A percentile compares a stretch with the other conserved stretches of the same genome.
phyloP scores from a whole-genome alignment of 2,888 invertebrate species.

The Acleris cristana region DNA sequence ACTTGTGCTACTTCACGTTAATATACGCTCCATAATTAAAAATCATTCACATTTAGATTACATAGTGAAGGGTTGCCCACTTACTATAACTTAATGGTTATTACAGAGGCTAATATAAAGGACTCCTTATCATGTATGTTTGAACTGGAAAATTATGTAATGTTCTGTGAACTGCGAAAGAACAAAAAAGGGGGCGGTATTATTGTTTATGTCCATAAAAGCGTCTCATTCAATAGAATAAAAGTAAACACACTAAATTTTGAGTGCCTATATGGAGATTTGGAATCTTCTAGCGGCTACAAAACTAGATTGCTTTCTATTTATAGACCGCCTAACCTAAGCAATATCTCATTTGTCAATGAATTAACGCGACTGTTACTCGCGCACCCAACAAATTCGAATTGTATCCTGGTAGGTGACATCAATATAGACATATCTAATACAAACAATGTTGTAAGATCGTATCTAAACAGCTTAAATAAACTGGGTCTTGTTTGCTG shows the following conservation, averaged over 20 bases:
- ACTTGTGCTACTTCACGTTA: too few relatives aligned
- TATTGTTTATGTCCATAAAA: not conserved
- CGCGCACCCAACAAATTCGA: too few relatives aligned
- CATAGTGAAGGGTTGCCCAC: not conserved
- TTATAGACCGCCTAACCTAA: not conserved
- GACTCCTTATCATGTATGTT: not conserved
- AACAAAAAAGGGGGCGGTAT: not conserved
- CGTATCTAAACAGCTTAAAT: too few relatives aligned
- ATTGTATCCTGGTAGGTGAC: too few relatives aligned
- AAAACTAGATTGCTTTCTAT: not conserved
- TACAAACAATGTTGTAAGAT: too few relatives aligned
- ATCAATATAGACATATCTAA: too few relatives aligned
- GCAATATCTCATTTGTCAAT: too few relatives aligned
- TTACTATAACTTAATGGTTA: not conserved
- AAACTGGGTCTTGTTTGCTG: too few relatives aligned
- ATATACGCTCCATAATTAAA: too few relatives aligned
- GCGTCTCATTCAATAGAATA: not conserved
- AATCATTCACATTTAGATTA: too few relatives aligned
- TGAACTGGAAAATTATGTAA: not conserved
- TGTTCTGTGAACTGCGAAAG: not conserved
- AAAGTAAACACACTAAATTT: not conserved
- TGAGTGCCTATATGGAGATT: not conserved
- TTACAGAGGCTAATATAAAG: not conserved
- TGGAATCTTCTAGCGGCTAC: not conserved
- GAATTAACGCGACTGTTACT: too few relatives aligned